Conservation (phyloP, 2,888 invertebrate species). For the Dicranocentrus wangi region DNA sequence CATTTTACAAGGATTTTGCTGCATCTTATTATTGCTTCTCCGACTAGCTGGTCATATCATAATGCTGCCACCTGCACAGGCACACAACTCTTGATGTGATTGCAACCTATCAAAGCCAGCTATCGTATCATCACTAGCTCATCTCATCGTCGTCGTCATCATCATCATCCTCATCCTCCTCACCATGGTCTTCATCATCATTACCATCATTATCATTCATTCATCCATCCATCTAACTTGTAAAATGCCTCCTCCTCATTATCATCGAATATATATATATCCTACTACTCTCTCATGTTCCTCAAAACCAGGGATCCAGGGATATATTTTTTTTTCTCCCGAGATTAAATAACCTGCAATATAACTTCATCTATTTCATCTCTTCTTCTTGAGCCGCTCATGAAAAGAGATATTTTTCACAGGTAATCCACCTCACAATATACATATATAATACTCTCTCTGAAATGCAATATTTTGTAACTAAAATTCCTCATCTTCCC, state of each 20-base stretch:
- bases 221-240: constrained; percentile 58
- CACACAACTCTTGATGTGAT: constrained; percentile 24
- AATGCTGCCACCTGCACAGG: background rate
- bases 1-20: constrained; percentile 25
- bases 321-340: too few species aligned
- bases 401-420: constrained; percentile 18
- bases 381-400: constrained; percentile 45
- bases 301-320: too few species aligned
- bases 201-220: constrained; percentile 62
- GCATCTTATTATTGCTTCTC: constrained; percentile 19
- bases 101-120: constrained; percentile 53
- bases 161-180: constrained; percentile 6
- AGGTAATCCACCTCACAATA: background rate
- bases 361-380: constrained; percentile 49
- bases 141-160: background rate
- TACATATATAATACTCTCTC: background rate
- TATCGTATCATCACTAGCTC: constrained; percentile 52
- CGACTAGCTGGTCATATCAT: too few species aligned
- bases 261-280: too few species aligned
- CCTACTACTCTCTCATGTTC: too few species aligned
- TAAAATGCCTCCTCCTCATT: constrained; percentile 51
- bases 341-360: constrained; percentile 25
- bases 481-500: background rate
- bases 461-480: background rate
- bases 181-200: constrained; percentile 10